These are phyloP conservation scores for Lasioglossum pauxillum DNA, from an alignment of 2,888 invertebrate species.

Conservation along the genomic window DNA sequence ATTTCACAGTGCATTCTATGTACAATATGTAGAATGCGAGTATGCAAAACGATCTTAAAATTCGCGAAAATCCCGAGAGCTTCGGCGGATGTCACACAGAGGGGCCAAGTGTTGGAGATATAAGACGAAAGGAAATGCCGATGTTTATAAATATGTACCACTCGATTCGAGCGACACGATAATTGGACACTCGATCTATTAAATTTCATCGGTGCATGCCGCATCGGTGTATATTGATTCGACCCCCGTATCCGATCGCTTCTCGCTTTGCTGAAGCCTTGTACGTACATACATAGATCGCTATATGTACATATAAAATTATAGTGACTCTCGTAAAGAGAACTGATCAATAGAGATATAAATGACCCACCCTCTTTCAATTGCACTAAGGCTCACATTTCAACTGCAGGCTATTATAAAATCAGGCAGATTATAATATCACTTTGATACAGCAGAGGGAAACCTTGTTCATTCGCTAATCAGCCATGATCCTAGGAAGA, in stretches of 20 bases:
- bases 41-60: not conserved
- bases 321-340: not conserved
- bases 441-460: not conserved
- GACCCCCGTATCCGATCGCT: not conserved
- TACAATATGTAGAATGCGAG: not conserved
- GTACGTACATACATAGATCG: not conserved
- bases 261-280: not conserved
- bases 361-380: not conserved
- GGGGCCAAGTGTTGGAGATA: not conserved
- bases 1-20: not conserved
- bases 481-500: not conserved
- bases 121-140: not conserved
- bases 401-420: not conserved
- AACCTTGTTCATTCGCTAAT: not conserved
- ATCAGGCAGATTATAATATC: not conserved
- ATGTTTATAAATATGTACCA: conserved; percentile 12
- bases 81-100: not conserved
- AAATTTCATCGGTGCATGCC: not conserved
- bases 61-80: not conserved
- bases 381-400: not conserved
- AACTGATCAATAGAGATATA: conserved; percentile 4
- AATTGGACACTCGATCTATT: conserved; percentile 5
- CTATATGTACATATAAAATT: not conserved
- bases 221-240: conserved; percentile 11
- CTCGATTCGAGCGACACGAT: not conserved